Evolutionary conservation across 2,888 invertebrate species (phyloP).

Genomic region (Noctua comes): DNA sequence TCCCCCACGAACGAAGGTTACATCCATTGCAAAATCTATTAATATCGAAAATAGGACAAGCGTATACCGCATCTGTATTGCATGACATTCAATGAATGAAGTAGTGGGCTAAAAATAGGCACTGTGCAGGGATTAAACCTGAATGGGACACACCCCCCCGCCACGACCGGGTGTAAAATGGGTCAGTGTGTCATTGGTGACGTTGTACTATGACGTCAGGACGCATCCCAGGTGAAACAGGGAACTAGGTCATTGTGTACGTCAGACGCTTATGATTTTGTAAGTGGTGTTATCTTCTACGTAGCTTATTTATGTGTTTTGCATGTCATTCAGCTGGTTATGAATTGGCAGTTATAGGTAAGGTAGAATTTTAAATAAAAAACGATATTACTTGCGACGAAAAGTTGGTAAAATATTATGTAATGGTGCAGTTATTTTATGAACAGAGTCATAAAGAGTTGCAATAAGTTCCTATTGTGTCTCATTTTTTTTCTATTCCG

Average conservation of each 20-base stretch:
- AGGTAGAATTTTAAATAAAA: background rate
- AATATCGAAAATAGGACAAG: conserved; percentile 55
- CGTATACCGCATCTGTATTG: conserved; percentile 57
- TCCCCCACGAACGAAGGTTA: conserved; percentile 18
- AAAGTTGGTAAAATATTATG: background rate
- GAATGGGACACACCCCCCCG: conserved; percentile 81
- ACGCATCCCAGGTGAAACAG: conserved; percentile 82
- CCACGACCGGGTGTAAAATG: conserved; percentile 73
- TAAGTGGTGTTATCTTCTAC: conserved; percentile 17
- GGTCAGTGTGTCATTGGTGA: conserved; percentile 86
- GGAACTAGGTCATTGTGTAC: conserved; percentile 76
- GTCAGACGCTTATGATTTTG: conserved; percentile 47
- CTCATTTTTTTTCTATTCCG: background rate
- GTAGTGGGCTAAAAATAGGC: conserved; percentile 84
- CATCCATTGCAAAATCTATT: conserved; percentile 52
- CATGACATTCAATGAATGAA: conserved; percentile 83
- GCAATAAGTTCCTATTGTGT: background rate
- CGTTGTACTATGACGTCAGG: conserved; percentile 84
- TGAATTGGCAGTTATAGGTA: conserved; percentile 11
- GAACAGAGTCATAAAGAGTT: background rate
- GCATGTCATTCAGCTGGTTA: conserved; percentile 13
- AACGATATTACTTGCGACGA: background rate
- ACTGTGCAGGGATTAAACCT: conserved; percentile 80
- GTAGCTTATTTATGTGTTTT: background rate
- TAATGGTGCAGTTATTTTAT: background rate